Evolutionary conservation across 2,888 invertebrate genomes (phyloP), one percentile per base, ranked within the genome.

Genomic region (Cheilosia scutellata): DNA sequence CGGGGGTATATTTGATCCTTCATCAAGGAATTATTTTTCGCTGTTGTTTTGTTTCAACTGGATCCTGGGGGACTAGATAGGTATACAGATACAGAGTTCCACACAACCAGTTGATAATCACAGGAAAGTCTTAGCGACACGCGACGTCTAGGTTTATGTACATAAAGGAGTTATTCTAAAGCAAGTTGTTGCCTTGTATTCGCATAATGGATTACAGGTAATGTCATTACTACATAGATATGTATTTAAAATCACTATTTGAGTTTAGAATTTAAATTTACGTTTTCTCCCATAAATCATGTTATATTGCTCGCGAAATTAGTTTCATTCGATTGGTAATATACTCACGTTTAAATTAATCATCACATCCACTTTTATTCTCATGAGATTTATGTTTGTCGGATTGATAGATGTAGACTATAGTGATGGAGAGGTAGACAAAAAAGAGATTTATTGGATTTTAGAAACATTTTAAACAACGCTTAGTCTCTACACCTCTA

Each of bases 1-100:
- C 53, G 68, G 44, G 71, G 75, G 65, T 76, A 71, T 80, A 75
- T 80, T 84, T 84, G 84, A 80, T 80, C 71, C 80, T 80, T 84
- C 71, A 76, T 75, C 80, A 71, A 66, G 71, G 65, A 80, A 75
- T 84, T 71, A 55, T 60, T 47, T 79, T 68, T 65, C 65, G 55
- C 70, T 77, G 44, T 79, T 79, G 27, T 62, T 76, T 37, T 33
- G 20, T 65, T 1, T 20, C 20, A 20, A 20, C 20, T 75, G 71
- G n/a, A 13, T 29, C 33, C 33, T 5, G 7, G 51, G 27, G 51
- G 51, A 25, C 4, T 51, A 13, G 51, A 27, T 51, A 11, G 1
- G 3, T 7, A 0, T 33, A 33, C 7, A 9, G 33, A 9, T 33
- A 11, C 37, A 20, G 20, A 16, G 16, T 4, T 16, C n/a, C 16